These are phyloP conservation scores for Hestina assimilis DNA, from an alignment of 1,140 invertebrate genomes.

Conservation along the genomic window DNA sequence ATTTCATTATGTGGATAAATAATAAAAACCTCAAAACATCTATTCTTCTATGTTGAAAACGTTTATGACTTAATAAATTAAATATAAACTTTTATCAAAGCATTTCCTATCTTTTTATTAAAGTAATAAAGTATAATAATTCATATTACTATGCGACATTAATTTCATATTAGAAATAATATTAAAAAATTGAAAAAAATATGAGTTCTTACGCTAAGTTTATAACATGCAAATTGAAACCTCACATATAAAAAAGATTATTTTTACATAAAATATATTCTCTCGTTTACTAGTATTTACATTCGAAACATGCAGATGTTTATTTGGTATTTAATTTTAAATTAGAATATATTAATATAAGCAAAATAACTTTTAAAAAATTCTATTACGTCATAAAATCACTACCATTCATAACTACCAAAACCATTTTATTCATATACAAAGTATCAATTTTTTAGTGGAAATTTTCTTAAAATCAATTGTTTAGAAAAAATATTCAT, in stretches of 20 bases:
- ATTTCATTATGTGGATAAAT: too few relatives aligned
- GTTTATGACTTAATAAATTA: too few relatives aligned
- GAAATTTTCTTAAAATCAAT: not conserved
- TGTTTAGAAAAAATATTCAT: not conserved
- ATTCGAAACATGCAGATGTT: slow-evolving; percentile 1
- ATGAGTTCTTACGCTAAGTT: not conserved
- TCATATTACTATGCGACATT: not conserved
- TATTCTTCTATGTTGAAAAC: too few relatives aligned
- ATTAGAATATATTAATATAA: too few relatives aligned
- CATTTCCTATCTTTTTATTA: too few relatives aligned
- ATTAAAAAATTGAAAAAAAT: not conserved
- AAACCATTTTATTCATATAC: not conserved
- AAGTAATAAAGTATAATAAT: too few relatives aligned
- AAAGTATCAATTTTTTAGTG: not conserved
- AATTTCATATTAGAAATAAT: not conserved
- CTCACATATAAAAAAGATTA: not conserved
- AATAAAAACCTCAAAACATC: too few relatives aligned
- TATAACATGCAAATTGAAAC: not conserved
- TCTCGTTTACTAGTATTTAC: too few relatives aligned
- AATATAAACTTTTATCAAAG: too few relatives aligned
- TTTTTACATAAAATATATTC: not conserved
- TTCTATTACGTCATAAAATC: not conserved
- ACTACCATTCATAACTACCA: slow-evolving; percentile 10
- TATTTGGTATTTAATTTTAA: too few relatives aligned
- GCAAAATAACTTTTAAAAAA: not conserved